Conservation (phyloP, 2,888 invertebrate species). For the Cephus nigrinus region DNA sequence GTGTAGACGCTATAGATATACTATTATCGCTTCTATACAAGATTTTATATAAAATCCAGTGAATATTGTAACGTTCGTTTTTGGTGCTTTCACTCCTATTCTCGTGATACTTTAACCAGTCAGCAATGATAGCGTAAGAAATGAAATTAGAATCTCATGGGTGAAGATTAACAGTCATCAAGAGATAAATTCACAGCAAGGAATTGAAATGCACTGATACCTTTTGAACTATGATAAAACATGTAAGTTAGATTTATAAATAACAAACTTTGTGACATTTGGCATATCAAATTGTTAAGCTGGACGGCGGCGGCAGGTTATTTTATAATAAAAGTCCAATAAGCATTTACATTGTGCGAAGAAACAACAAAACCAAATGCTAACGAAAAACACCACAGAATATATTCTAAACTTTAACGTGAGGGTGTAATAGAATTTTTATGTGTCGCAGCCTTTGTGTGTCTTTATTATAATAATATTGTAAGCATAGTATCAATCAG, state of each 20-base stretch:
- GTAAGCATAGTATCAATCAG: background rate
- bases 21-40: background rate
- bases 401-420: background rate
- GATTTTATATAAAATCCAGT: background rate
- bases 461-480: background rate
- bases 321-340: background rate
- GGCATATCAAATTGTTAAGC: background rate
- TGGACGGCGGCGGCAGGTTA: background rate
- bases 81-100: background rate
- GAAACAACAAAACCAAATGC: too few species aligned
- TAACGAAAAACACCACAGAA: background rate
- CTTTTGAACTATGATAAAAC: background rate
- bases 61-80: background rate
- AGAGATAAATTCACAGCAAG: background rate
- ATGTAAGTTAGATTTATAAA: background rate
- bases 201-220: background rate
- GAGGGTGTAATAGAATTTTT: background rate
- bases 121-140: too few species aligned
- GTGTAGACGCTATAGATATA: background rate
- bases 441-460: background rate
- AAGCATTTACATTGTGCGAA: background rate
- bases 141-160: background rate
- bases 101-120: too few species aligned
- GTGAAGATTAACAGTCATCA: background rate
- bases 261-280: background rate